Evolutionary conservation across 92 coral and sea anemone genomes (phyloP), one percentile per base, ranked within the genome.

Genomic region (Pocillopora grandis): DNA sequence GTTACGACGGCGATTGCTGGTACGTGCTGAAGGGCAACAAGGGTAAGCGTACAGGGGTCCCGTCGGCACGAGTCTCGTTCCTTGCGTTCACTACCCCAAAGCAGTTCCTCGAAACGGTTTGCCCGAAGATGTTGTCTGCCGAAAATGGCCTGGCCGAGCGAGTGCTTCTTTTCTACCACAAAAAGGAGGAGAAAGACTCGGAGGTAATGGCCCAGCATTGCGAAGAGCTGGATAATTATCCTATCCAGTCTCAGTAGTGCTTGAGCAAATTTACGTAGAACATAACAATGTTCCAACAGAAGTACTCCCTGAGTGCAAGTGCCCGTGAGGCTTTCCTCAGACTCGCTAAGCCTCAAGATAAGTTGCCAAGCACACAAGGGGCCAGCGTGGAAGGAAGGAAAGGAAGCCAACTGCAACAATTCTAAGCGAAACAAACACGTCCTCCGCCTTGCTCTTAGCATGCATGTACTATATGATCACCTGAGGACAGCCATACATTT

Each of bases 1-100:
- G 87, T 65, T 89, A 58, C 68, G 92, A 89, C 31, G 92, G 92
- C 27, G 88, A 89, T 21, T 74, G 86, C 68, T 89, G 92, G 92
- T 89, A 78, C 80, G 79, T 71, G 23, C 49, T 89, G 36, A 89
- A 89, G 74, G 86, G 89, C 0, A 84, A 84, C 66, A 89, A 87
- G 31, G 91, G 84, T 17, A 74, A 81, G 49, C 60, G 80, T 3
- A 65, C 76, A 14, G 87, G 89, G 23, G 67, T 87, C 9, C 73
- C 89, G 78, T 27, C 31, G 31, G 31, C 31, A 27, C 31, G 31
- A 27, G 31, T 27, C 31, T 27, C 31, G 31, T 27, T 27, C 31
- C 31, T 27, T 27, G 31, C 31, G 31, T 27, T 27, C 31, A 27
- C 31, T 27, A 27, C 31, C 31, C 31, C 31, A 27, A 27, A 27